Evolutionary conservation across 2,888 invertebrate genomes (phyloP).

Genomic region (Drosophila neotestacea): DNA sequence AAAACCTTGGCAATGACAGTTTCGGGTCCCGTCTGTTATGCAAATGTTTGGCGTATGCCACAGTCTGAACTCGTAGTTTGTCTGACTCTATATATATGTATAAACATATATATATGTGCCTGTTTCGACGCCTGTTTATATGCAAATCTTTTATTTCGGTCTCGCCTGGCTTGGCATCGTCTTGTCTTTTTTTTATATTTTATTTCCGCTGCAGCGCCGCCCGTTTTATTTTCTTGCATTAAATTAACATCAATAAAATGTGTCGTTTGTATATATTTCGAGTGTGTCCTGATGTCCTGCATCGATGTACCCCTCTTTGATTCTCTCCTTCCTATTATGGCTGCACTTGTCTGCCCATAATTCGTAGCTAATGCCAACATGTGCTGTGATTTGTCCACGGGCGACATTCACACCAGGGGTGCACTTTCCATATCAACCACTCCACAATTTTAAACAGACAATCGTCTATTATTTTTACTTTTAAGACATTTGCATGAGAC

Average conservation of each 20-base stretch:
- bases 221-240: conserved; percentile 76
- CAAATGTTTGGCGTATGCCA: conserved; percentile 56
- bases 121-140: conserved; percentile 69
- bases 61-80: conserved; percentile 35
- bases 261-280: conserved; percentile 55
- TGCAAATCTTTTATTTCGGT: conserved; percentile 79
- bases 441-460: conserved; percentile 10
- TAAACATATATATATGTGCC: conserved; percentile 26
- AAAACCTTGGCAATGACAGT: conserved; percentile 80
- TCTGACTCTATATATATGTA: conserved; percentile 27
- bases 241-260: conserved; percentile 83
- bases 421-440: conserved; percentile 22
- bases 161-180: conserved; percentile 43
- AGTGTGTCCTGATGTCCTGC: conserved; percentile 36
- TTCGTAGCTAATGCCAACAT: conserved; percentile 73
- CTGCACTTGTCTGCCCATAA: conserved; percentile 69
- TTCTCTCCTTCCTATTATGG: neutral
- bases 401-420: conserved; percentile 23
- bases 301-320: conserved; percentile 25
- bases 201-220: conserved; percentile 73
- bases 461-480: conserved; percentile 35
- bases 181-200: conserved; percentile 38
- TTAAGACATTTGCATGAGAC: conserved; percentile 34
- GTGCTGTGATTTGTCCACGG: conserved; percentile 71
- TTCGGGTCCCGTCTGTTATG: conserved; percentile 76